Evolutionary conservation across 92 coral and sea anemone genomes (phyloP), one percentile per base, ranked within the genome.

Genomic region (Porites rus): DNA sequence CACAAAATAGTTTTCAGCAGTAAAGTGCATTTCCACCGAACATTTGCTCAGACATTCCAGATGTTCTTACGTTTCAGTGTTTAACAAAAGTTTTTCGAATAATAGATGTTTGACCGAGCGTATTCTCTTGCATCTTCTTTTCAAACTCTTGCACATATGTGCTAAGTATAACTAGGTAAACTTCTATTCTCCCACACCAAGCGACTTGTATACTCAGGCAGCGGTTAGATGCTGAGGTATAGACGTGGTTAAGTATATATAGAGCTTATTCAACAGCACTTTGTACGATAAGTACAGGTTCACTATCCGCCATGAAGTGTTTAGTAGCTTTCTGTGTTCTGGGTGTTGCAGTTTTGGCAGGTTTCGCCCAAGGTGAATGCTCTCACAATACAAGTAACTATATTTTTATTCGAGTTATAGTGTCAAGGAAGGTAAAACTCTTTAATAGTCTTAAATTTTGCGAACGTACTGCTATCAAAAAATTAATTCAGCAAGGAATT

Each of bases 291-390:
- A 25, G 28, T 18, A 25, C 71, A 10, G 28, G 71, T 66, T 69
- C 22, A 8, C 46, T 69, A 17, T 9, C 18, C 11, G 12, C 20
- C 62, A 73, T 52, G 77, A 50, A 74, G 77, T n/a, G n/a, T 20
- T 17, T 12, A 21, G 61, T 74, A 9, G 61, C 10, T n/a, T 7
- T 74, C 77, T 20, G 61, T 28, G 38, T 74, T 20, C n/a, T 72
- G 22, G 56, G 58, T n/a, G 58, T 72, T 72, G 76, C 76, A 16
- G 76, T 72, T 53, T 74, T 74, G 59, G 77, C 62, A n/a, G 13
- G 59, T 51, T 52, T 10, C 60, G 38, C 77, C 51, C 3, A 38
- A 38, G 46, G 46, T 38, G 46, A 38, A 38, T 38, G 46, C 46
- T 38, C 2, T 38, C 6, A 38, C 46, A 38, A 38, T 38, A 38